phyloP scores from a whole-genome alignment of 2,888 invertebrate genomes.

The Ceramica pisi region DNA sequence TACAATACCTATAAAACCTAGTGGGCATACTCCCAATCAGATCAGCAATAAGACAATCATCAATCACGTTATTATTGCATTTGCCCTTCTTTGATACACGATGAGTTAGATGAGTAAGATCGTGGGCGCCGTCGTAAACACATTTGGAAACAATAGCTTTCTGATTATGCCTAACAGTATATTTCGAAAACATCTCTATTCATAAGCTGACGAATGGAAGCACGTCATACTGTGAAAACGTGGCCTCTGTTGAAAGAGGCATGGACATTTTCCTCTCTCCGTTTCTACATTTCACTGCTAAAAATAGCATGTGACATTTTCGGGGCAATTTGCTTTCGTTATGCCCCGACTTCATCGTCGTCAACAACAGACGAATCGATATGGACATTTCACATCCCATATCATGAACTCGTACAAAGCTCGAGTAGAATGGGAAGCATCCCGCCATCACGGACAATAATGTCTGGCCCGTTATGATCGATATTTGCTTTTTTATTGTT shows the following conservation, averaged over 20 bases:
- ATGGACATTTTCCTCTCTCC: constrained; percentile 47
- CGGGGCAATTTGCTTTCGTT: constrained; percentile 50
- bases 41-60: constrained; percentile 63
- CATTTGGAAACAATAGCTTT: constrained; percentile 77
- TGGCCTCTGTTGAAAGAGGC: constrained; percentile 45
- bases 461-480: constrained; percentile 81
- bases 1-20: constrained; percentile 5
- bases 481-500: constrained; percentile 85
- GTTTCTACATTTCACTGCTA: constrained; percentile 51
- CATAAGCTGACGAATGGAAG: constrained; percentile 48
- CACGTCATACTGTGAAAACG: constrained; percentile 43
- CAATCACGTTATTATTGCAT: constrained; percentile 77
- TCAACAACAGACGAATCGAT: constrained; percentile 72
- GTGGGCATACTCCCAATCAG: constrained; percentile 57
- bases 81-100: constrained; percentile 72
- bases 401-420: constrained; percentile 72
- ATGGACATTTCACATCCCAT: constrained; percentile 70
- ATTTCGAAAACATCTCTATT: constrained; percentile 70
- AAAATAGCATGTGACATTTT: constrained; percentile 58
- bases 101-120: constrained; percentile 77
- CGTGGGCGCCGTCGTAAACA: constrained; percentile 76
- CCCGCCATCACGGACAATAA: constrained; percentile 81
- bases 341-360: constrained; percentile 46
- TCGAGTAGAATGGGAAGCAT: constrained; percentile 77
- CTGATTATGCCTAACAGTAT: constrained; percentile 69